Evolutionary conservation across 2,113 vertebrate species (phyloP).

Genomic region (Vombatus ursinus): DNA sequence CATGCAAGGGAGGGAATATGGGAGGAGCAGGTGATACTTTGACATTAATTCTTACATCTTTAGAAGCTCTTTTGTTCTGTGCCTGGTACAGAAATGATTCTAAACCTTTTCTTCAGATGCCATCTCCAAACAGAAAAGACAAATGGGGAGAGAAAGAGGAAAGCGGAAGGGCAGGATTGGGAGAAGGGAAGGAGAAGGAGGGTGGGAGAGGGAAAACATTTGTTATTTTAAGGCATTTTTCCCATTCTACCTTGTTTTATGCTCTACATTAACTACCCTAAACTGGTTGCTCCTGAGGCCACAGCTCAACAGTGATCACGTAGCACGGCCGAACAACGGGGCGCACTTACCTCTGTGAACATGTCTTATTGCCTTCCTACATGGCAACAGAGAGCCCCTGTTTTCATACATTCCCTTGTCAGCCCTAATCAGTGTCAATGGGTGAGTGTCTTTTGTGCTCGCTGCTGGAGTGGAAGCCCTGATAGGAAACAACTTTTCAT

Average conservation of each 20-base stretch:
- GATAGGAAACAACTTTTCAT: conserved; percentile 83
- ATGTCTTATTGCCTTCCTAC: conserved; percentile 83
- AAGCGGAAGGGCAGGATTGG: not conserved
- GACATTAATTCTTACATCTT: conserved; percentile 42
- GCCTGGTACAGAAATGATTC: conserved; percentile 32
- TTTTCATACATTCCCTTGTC: conserved; percentile 80
- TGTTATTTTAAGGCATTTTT: not conserved
- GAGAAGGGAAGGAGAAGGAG: not conserved
- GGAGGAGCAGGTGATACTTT: not conserved
- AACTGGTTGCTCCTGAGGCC: conserved; percentile 27
- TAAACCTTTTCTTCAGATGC: conserved; percentile 41
- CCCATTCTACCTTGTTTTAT: not conserved
- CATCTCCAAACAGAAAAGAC: conserved; percentile 11
- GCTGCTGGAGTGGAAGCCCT: conserved; percentile 68
- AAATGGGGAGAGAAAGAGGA: not conserved
- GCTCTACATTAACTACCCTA: fast-evolving
- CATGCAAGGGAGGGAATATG: conserved; percentile 28
- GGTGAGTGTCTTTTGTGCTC: conserved; percentile 76
- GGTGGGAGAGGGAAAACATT: no score
- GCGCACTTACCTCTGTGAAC: conserved; percentile 84
- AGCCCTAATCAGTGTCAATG: conserved; percentile 79
- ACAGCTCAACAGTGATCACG: conserved; percentile 1
- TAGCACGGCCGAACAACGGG: conserved; percentile 14
- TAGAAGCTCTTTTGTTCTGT: conserved; percentile 45
- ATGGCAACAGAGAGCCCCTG: conserved; percentile 80